A percentile compares a stretch with the other conserved stretches of the same genome.
Evolutionary conservation across 2,797 vertebrate species (phyloP).

Genomic region (Chromis chromis): DNA sequence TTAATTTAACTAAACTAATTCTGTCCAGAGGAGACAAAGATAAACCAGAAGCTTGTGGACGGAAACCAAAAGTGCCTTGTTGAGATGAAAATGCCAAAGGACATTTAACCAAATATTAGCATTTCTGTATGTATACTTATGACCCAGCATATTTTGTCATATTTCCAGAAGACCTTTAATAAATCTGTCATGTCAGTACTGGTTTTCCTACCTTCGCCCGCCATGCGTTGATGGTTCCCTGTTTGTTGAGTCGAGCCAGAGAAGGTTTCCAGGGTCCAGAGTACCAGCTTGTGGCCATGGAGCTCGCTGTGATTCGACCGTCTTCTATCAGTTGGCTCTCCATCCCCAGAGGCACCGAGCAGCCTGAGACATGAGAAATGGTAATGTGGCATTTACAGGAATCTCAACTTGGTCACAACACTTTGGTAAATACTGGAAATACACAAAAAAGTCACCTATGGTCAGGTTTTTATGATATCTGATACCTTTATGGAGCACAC

Average conservation of each 20-base stretch:
- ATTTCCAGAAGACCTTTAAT: no score
- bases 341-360: conserved; percentile 93
- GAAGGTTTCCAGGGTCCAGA: conserved; percentile 85
- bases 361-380: conserved; percentile 81
- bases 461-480: no score
- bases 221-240: conserved; percentile 92
- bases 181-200: not conserved
- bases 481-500: no score
- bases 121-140: no score
- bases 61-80: no score
- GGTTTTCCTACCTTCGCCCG: conserved; percentile 88
- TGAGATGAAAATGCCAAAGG: no score
- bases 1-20: no score
- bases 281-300: conserved; percentile 86
- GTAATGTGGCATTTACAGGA: not conserved
- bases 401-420: not conserved
- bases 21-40: no score
- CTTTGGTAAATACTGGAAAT: not conserved
- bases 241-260: conserved; percentile 89
- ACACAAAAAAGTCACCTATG: no score
- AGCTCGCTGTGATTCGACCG: conserved; percentile 89
- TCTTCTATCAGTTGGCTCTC: conserved; percentile 86
- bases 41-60: no score
- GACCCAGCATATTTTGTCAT: no score
- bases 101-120: no score